These are phyloP conservation scores for Scaptomyza polygonia DNA, from an alignment of 2,888 invertebrate genomes.

Conservation along the genomic window DNA sequence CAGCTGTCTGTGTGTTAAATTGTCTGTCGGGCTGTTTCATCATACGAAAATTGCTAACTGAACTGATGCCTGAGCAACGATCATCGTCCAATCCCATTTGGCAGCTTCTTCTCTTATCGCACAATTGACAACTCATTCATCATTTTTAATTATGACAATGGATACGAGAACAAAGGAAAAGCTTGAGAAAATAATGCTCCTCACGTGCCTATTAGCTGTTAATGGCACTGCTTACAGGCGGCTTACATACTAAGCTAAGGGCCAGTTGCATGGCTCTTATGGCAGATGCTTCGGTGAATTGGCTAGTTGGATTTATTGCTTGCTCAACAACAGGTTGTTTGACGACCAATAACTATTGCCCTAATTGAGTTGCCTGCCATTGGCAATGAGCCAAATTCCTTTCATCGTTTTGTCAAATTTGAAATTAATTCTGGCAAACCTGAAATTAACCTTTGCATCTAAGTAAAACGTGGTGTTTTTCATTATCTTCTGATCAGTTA, in stretches of 20 bases:
- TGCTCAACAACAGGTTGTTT: conserved; percentile 22
- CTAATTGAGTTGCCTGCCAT: conserved; percentile 31
- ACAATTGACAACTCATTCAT: conserved; percentile 66
- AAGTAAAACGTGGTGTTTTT: too few species aligned
- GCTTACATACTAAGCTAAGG: conserved; percentile 4
- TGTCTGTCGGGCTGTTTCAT: conserved; percentile 11
- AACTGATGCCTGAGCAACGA: conserved; percentile 5
- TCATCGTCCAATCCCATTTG: conserved; percentile 21
- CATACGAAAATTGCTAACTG: conserved; percentile 31
- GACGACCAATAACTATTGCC: conserved; percentile 34
- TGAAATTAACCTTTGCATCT: too few species aligned
- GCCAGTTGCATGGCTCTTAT: conserved; percentile 17
- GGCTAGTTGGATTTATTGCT: conserved; percentile 36
- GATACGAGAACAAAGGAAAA: conserved; percentile 28
- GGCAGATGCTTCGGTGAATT: conserved; percentile 16
- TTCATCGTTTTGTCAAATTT: not conserved
- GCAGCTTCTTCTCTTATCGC: conserved; percentile 22
- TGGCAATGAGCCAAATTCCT: not conserved
- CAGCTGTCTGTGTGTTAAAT: conserved; percentile 2
- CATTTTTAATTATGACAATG: conserved; percentile 74
- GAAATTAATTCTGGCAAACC: not conserved
- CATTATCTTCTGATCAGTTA: not conserved
- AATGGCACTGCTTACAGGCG: conserved; percentile 38
- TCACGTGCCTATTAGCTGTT: conserved; percentile 60
- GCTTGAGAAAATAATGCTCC: conserved; percentile 47